These are phyloP conservation scores for Danio aesculapii DNA, from an alignment of 2,797 vertebrate species.

Conservation along the genomic window DNA sequence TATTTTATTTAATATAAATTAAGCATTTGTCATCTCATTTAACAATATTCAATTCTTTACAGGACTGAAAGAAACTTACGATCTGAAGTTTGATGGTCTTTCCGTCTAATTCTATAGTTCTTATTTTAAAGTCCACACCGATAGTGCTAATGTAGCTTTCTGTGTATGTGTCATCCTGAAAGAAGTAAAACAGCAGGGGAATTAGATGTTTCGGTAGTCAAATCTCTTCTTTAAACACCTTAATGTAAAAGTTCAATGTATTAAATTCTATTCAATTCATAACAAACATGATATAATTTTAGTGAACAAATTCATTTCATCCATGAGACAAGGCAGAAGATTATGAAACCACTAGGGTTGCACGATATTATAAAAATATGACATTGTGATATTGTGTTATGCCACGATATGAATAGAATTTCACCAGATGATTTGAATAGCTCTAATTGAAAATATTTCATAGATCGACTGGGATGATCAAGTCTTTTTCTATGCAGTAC, in stretches of 20 bases:
- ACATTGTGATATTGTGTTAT: too few relatives aligned
- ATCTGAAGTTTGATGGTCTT: conserved; percentile 99
- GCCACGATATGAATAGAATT: too few relatives aligned
- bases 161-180: conserved; percentile 97
- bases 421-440: too few relatives aligned
- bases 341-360: background rate
- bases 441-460: too few relatives aligned
- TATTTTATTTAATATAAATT: too few relatives aligned
- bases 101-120: conserved; percentile 98
- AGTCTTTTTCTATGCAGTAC: too few relatives aligned
- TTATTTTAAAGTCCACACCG: conserved; percentile 99
- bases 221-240: background rate
- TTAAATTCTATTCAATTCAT: background rate
- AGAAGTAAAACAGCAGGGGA: conserved; percentile 21
- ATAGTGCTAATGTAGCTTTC: conserved; percentile 99
- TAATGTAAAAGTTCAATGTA: background rate
- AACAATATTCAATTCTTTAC: background rate
- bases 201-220: background rate
- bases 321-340: background rate
- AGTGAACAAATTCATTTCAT: background rate
- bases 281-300: background rate
- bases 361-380: too few relatives aligned
- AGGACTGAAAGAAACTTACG: conserved; percentile 76
- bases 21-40: background rate
- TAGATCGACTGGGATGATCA: too few relatives aligned